Base-by-base conservation (phyloP, 2,888 invertebrate genomes). In the Perithous albicinctus region DNA sequence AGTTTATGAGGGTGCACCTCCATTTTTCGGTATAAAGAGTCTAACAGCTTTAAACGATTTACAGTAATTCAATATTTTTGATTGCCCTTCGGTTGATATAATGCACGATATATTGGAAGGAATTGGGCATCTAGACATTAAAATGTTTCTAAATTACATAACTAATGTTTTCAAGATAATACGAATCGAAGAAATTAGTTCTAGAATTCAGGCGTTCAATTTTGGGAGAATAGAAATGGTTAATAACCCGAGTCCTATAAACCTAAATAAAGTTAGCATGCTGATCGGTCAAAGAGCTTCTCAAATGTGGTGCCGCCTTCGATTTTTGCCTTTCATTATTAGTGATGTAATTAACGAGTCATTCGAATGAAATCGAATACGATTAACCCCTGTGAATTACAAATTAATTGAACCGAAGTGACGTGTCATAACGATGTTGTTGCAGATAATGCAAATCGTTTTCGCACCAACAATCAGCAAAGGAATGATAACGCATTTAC, bases 31-130 rank as follows among this genome's bases (percentile, higher is more conserved):
- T 12, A 51, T 78, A 54, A 78, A 66, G 67, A 43, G 26, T 51
- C 66, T 20, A 41, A 67, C 67, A 38, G 72, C 72, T 18, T 41
- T 83, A 43, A 76, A 75, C 20, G 63, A 75, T 59, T 15, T 78
- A 8, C 20, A 66, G 4, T 51, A 72, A 46, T 83, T 83, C 67
- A 63, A 70, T 23, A 48, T 66, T 48, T 61, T 76, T 8, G 80
- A 78, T 20, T 76, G 76, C 78, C 43, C 75, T 20, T 51, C 76
- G 0, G 78, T 78, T 8, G 80, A 78, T 54, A 48, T 48, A 15
- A 48, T 48, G 48, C 48, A 48, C 2, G 48, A 83, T 43, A 46
- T 80, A 4, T 26, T 81, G 6, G 80, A 81, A 61, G 80, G 80
- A 5, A 73, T 81, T 5, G 80, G 80, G 66, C 67, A 72, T 29